Evolutionary conservation across 2,888 invertebrate genomes (phyloP).

Genomic region (Oxytorus armatus): DNA sequence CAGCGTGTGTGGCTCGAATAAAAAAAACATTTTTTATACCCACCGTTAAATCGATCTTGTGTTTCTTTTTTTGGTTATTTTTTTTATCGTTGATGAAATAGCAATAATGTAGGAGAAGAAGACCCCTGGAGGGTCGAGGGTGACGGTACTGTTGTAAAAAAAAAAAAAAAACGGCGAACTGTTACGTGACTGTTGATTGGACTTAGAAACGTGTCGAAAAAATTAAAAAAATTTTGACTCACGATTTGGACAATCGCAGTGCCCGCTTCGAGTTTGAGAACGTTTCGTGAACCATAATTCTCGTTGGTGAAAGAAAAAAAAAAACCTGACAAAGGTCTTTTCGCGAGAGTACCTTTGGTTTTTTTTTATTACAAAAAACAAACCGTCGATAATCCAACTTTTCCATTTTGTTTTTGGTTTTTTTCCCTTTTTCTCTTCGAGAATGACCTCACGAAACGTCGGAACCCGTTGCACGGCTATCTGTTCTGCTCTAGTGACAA

Average conservation of each 20-base stretch:
- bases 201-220: slow-evolving; percentile 23
- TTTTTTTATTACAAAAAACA: not conserved
- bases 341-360: no score
- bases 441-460: not conserved
- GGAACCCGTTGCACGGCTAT: slow-evolving; percentile 56
- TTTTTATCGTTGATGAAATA: slow-evolving; percentile 62
- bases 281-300: slow-evolving; percentile 7
- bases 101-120: slow-evolving; percentile 47
- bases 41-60: slow-evolving; percentile 35
- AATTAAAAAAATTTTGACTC: slow-evolving; percentile 44
- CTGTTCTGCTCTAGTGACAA: slow-evolving; percentile 70
- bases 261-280: slow-evolving; percentile 33
- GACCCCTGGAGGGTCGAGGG: slow-evolving; percentile 73
- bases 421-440: not conserved
- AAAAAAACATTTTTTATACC: slow-evolving; percentile 19
- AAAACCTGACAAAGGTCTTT: not conserved
- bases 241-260: slow-evolving; percentile 65
- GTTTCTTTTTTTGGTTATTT: slow-evolving; percentile 41
- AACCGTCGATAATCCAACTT: not conserved
- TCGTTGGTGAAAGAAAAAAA: not conserved
- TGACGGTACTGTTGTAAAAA: slow-evolving; percentile 54
- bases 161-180: slow-evolving; percentile 41
- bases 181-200: slow-evolving; percentile 70
- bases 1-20: slow-evolving; percentile 17
- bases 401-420: slow-evolving; percentile 37